Evolutionary conservation across 2,797 vertebrate species (phyloP).

Genomic region (Dendrocincla tyrannina): DNA sequence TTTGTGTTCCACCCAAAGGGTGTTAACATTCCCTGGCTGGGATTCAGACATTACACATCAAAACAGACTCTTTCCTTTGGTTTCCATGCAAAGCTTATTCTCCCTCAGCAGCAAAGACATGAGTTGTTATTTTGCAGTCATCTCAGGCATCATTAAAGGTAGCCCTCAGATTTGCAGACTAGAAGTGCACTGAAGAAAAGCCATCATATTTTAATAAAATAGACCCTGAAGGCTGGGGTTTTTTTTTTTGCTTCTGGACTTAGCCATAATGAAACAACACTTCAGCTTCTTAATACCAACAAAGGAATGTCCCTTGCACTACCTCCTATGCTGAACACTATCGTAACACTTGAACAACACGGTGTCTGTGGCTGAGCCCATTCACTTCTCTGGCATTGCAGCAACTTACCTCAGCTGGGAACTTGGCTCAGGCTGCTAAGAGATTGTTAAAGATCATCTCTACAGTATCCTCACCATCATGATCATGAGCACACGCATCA

Average conservation of each 20-base stretch:
- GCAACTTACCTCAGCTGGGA: not conserved
- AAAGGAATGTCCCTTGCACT: not conserved
- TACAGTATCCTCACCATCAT: not conserved
- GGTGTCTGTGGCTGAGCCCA: not conserved
- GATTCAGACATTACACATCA: conserved; percentile 62
- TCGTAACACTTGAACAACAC: not conserved
- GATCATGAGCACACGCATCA: not conserved
- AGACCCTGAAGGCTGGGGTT: not conserved
- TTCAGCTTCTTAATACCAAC: not conserved
- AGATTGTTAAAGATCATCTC: not conserved
- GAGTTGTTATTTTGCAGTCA: not conserved
- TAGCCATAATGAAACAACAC: not conserved
- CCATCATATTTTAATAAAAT: not conserved
- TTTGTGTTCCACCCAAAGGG: conserved; percentile 64
- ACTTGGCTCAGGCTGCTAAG: not conserved
- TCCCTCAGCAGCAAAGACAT: not conserved
- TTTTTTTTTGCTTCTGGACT: not conserved
- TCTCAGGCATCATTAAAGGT: not conserved
- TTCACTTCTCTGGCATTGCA: not conserved
- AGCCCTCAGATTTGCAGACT: not conserved
- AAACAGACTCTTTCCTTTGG: conserved; percentile 45
- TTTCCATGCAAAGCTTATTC: conserved; percentile 24
- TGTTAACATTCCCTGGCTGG: conserved; percentile 56
- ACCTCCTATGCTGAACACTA: not conserved
- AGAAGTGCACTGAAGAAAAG: not conserved